These are phyloP conservation scores for Leucophora obtusa DNA, from an alignment of 2,888 invertebrate genomes.

Conservation along the genomic window DNA sequence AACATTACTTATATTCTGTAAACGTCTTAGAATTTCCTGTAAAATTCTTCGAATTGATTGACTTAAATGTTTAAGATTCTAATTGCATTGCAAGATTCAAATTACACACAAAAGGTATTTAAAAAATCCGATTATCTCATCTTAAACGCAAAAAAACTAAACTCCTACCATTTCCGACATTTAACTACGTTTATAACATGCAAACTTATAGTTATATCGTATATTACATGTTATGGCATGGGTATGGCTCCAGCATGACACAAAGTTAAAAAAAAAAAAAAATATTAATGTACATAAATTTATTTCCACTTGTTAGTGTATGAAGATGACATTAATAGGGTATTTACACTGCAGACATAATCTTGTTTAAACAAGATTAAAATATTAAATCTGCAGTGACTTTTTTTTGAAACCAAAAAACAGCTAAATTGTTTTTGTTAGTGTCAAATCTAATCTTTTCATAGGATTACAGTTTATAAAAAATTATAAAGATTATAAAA, in stretches of 20 bases:
- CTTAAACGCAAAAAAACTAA: conserved; percentile 16
- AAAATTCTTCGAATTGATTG: too few relatives aligned
- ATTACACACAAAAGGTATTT: not conserved
- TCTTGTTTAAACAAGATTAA: too few relatives aligned
- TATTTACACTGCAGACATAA: too few relatives aligned
- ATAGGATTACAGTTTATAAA: too few relatives aligned
- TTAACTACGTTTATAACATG: conserved; percentile 9
- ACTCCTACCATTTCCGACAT: conserved; percentile 54
- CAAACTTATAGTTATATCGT: conserved; percentile 1
- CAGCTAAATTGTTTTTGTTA: too few relatives aligned
- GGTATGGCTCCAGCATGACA: conserved; percentile 50
- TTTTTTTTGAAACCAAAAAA: too few relatives aligned
- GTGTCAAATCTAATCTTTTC: too few relatives aligned
- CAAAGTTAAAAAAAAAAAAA: conserved; percentile 21
- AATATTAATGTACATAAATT: conserved; percentile 16
- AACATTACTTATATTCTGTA: too few relatives aligned
- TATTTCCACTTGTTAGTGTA: conserved; percentile 2
- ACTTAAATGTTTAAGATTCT: not conserved
- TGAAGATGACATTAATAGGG: not conserved
- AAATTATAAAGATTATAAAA: too few relatives aligned
- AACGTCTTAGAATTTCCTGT: too few relatives aligned
- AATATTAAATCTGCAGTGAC: too few relatives aligned
- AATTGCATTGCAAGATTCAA: conserved; percentile 35
- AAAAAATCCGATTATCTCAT: conserved; percentile 48
- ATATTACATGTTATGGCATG: not conserved